These are phyloP conservation scores for Xiphias gladius DNA, from an alignment of 2,113 vertebrate genomes.

Conservation along the genomic window DNA sequence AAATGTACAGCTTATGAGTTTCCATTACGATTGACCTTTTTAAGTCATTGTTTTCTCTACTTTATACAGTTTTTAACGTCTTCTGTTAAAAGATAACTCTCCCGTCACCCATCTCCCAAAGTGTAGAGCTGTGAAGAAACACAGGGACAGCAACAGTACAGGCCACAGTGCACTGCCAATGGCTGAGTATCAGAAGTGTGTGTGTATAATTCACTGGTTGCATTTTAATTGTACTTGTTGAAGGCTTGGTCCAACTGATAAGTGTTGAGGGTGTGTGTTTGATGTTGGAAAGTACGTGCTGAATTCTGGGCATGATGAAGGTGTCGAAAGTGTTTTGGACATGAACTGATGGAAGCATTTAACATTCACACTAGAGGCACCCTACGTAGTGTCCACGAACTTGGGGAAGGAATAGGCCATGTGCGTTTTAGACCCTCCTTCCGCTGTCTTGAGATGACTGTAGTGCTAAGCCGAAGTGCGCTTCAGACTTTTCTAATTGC, in stretches of 20 bases:
- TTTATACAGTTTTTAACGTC: conserved; percentile 83
- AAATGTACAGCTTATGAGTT: conserved; percentile 94
- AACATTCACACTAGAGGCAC: conserved; percentile 76
- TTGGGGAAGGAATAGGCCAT: conserved; percentile 32
- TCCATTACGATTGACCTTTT: conserved; percentile 83
- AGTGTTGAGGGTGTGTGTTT: conserved; percentile 38
- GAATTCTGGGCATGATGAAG: conserved; percentile 42
- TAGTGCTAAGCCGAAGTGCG: conserved; percentile 63
- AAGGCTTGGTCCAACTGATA: conserved; percentile 70
- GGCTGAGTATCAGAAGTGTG: conserved; percentile 34
- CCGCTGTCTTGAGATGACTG: conserved; percentile 69
- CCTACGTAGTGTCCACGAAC: conserved; percentile 62
- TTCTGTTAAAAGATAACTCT: conserved; percentile 79
- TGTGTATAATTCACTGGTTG: conserved; percentile 46
- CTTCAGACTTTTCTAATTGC: conserved; percentile 42
- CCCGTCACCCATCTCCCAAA: conserved; percentile 80
- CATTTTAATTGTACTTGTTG: conserved; percentile 44
- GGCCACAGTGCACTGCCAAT: conserved; percentile 49
- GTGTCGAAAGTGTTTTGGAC: conserved; percentile 48
- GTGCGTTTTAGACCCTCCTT: conserved; percentile 57
- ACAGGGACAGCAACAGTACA: conserved; percentile 65
- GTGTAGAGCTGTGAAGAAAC: conserved; percentile 59
- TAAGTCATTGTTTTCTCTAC: conserved; percentile 81
- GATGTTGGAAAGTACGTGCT: conserved; percentile 35
- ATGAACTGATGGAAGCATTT: conserved; percentile 51